A percentile compares a stretch with the other conserved stretches of the same genome.
phyloP scores from a whole-genome alignment of 2,888 invertebrate genomes.

The Amphipoea oculea region DNA sequence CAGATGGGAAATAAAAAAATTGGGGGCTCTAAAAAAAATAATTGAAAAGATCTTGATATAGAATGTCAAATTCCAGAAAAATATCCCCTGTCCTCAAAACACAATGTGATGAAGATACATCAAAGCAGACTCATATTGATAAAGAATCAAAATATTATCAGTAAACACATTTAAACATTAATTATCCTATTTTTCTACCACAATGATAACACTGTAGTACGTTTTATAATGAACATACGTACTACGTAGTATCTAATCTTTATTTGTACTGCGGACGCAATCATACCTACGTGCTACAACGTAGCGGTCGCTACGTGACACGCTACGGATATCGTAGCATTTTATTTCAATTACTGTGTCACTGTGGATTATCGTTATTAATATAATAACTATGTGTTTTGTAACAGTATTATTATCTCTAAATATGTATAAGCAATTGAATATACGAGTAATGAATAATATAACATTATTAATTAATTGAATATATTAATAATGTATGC shows the following conservation, averaged over 20 bases:
- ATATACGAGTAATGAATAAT: constrained; percentile 43
- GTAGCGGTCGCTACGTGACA: constrained; percentile 73
- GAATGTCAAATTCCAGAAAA: background rate
- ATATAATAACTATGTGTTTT: constrained; percentile 38
- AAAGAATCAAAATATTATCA: background rate
- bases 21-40: background rate
- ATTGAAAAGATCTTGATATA: background rate
- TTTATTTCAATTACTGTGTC: constrained; percentile 58
- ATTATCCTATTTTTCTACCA: background rate
- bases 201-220: constrained; percentile 6
- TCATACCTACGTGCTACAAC: constrained; percentile 73
- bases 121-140: background rate
- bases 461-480: constrained; percentile 50
- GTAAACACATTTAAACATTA: background rate
- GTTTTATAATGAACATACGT: constrained; percentile 58
- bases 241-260: constrained; percentile 63
- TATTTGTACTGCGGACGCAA: constrained; percentile 67
- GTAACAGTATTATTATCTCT: constrained; percentile 12
- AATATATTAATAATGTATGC: constrained; percentile 59
- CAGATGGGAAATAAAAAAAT: too few species aligned
- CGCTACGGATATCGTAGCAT: constrained; percentile 64
- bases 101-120: background rate
- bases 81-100: background rate
- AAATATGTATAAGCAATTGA: constrained; percentile 25
- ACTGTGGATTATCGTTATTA: constrained; percentile 47